phyloP scores from a whole-genome alignment of 1,140 invertebrate genomes.

The Brachionus plicatilis region DNA sequence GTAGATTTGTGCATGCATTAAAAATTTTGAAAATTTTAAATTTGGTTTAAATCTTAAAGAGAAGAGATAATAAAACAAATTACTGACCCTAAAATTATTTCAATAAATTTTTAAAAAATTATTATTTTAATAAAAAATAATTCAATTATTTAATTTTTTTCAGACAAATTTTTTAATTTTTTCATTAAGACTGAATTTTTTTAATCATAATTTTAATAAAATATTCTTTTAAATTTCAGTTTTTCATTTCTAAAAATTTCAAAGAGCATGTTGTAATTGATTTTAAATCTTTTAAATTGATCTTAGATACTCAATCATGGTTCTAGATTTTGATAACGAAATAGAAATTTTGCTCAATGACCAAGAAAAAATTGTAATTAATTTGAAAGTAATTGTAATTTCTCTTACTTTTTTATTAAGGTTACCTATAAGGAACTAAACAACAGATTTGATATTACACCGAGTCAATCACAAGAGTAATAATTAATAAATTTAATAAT shows the following conservation, averaged over 20 bases:
- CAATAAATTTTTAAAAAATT: not conserved
- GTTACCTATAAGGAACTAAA: conserved; percentile 18
- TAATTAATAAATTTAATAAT: too few relatives aligned
- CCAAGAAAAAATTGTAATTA: conserved; percentile 6
- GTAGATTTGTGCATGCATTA: not conserved
- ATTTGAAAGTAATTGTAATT: not conserved
- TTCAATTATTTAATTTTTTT: too few relatives aligned
- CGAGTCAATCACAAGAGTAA: not conserved
- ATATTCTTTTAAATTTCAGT: too few relatives aligned
- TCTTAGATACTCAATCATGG: not conserved
- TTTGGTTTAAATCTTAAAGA: too few relatives aligned
- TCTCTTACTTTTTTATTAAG: not conserved
- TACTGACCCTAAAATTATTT: too few relatives aligned
- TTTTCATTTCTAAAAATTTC: not conserved
- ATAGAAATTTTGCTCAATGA: conserved; percentile 6
- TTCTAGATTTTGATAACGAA: not conserved
- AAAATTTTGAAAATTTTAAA: not conserved
- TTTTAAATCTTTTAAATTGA: not conserved
- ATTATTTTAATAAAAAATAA: too few relatives aligned
- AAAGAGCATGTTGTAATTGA: not conserved
- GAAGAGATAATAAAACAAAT: too few relatives aligned
- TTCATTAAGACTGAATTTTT: not conserved
- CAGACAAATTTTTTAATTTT: not conserved
- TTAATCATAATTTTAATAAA: too few relatives aligned
- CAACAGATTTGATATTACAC: not conserved